Evolutionary conservation across 2,888 invertebrate species (phyloP).

Genomic region (Alentia gelatinosa): DNA sequence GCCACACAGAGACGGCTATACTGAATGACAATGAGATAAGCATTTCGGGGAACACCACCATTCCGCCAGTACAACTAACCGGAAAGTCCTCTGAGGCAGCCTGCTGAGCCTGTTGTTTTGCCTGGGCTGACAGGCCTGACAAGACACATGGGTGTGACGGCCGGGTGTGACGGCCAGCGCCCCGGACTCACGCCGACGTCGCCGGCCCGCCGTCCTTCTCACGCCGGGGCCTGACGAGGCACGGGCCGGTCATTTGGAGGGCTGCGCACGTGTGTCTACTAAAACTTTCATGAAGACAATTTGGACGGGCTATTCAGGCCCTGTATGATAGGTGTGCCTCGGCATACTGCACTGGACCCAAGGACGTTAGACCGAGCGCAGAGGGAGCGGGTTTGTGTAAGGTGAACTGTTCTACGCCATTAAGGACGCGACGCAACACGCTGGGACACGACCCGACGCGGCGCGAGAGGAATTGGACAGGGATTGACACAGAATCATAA

Average conservation of each 20-base stretch:
- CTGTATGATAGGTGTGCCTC: slow-evolving; percentile 27
- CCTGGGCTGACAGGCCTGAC: not conserved
- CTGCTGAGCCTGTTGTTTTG: not conserved
- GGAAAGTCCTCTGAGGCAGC: too few relatives aligned
- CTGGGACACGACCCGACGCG: not conserved
- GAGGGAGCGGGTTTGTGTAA: not conserved
- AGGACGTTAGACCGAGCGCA: too few relatives aligned
- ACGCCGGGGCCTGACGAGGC: not conserved
- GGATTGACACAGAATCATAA: too few relatives aligned
- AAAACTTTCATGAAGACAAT: slow-evolving; percentile 41
- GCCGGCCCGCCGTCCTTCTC: not conserved
- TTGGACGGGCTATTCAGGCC: not conserved
- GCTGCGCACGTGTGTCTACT: slow-evolving; percentile 23
- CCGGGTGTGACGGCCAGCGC: not conserved
- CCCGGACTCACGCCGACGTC: not conserved
- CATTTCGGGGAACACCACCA: too few relatives aligned
- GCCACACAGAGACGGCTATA: too few relatives aligned
- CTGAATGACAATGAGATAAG: too few relatives aligned
- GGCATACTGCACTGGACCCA: not conserved
- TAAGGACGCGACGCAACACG: too few relatives aligned
- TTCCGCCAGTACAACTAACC: too few relatives aligned
- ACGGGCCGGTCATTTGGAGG: not conserved
- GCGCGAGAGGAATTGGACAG: not conserved
- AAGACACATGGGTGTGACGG: not conserved
- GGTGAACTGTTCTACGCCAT: too few relatives aligned